A percentile compares a stretch with the other conserved stretches of the same genome.
Conservation (phyloP, 2,113 vertebrate species). For the Telmatochromis brachygnathus region DNA sequence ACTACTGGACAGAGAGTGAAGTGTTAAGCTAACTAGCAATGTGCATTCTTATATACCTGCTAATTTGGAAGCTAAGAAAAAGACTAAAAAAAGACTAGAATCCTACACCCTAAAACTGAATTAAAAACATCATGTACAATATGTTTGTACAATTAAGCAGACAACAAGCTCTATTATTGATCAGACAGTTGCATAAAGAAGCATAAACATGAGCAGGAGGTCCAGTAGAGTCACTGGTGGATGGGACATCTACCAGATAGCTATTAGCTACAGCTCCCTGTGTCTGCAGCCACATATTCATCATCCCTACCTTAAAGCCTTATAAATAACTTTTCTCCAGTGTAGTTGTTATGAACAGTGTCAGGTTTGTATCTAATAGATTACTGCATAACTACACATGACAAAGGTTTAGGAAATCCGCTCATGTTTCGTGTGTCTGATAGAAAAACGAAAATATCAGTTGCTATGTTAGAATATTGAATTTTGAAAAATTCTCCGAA, state of each 20-base stretch:
- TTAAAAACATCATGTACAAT: background rate
- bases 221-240: background rate
- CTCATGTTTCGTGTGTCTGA: background rate
- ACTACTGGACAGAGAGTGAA: background rate
- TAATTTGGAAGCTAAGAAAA: background rate
- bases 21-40: background rate
- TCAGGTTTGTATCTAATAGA: background rate
- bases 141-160: background rate
- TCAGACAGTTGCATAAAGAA: background rate
- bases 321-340: background rate
- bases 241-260: background rate
- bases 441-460: background rate
- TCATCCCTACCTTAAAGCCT: background rate
- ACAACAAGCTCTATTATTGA: background rate
- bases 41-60: background rate
- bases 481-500: rapidly evolving
- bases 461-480: rapidly evolving
- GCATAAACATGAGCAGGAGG: background rate
- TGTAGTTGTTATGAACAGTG: background rate
- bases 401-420: background rate
- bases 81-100: rapidly evolving
- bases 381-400: background rate
- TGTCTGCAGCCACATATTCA: background rate
- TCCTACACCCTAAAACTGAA: background rate
- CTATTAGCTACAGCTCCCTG: background rate